Evolutionary conservation across 2,797 vertebrate species (phyloP), one percentile per base, ranked within the genome.

Genomic region (Myotis findleyi): DNA sequence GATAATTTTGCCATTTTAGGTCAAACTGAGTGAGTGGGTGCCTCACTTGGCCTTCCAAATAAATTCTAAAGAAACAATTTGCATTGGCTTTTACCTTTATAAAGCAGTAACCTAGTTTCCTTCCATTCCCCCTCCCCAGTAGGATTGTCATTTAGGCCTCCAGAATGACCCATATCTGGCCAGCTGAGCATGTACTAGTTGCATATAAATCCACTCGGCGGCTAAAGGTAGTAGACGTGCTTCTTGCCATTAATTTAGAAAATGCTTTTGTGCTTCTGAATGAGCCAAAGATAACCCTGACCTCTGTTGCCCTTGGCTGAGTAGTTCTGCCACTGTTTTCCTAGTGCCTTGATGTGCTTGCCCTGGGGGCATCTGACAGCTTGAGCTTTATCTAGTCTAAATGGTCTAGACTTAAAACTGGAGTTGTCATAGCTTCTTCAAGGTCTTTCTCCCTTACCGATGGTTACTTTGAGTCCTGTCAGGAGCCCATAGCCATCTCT

Each of bases 21-120:
- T 80, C 87, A 87, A 47, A 57, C 53, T 49, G 51, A 68, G 36
- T 84, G 53, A 90, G 66, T 17, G 55, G 27, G 84, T 84, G 38
- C 41, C 86, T 93, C 16, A 1, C 1, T 82, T 51, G 27, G 21
- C 80, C 85, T 94, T 79, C 44, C 36, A 87, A 49, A 80, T 53
- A 89, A 93, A 76, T 80, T 76, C 68, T 71, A 76, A 92, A 83
- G 80, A 91, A 92, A 38, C 23, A 75, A 41, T 66, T 41, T 83
- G 30, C 21, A 80, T 68, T 93, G 73, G 59, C 83, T 84, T 93
- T 95, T 88, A 69, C 47, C 30, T 51, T 93, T 85, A 77, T 81
- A 53, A 92, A 93, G 62, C 38, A 64, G 75, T 80, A 69, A 85
- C 49, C 33, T 88, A 64, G 3, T 85, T 83, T 75, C 12, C n/a